A percentile compares a stretch with the other conserved stretches of the same genome.
Evolutionary conservation across 2,888 invertebrate species (phyloP).

Genomic region (Agrotis segetum): DNA sequence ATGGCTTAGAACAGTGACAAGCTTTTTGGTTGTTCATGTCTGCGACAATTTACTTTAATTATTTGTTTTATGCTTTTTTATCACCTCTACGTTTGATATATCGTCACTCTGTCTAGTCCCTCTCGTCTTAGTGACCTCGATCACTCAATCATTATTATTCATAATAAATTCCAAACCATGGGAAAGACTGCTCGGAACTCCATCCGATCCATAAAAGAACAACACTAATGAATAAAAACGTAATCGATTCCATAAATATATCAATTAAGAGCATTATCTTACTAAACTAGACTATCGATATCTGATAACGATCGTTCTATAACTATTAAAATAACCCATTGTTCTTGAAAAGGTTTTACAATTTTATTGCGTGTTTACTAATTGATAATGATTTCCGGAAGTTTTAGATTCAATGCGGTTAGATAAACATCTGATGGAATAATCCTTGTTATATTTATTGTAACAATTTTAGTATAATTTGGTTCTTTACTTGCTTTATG

Average conservation of each 20-base stretch:
- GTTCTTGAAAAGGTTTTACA: slow-evolving; percentile 53
- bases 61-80: no score
- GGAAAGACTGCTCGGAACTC: slow-evolving; percentile 35
- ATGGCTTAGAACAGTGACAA: background rate
- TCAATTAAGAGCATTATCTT: slow-evolving; percentile 41
- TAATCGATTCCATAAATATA: slow-evolving; percentile 49
- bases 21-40: background rate
- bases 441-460: slow-evolving; percentile 22
- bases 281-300: slow-evolving; percentile 46
- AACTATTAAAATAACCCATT: slow-evolving; percentile 44
- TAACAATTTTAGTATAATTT: background rate
- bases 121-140: background rate
- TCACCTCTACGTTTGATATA: no score
- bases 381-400: slow-evolving; percentile 48
- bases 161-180: slow-evolving; percentile 19
- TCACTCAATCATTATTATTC: background rate
- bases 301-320: slow-evolving; percentile 30
- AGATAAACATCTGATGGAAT: slow-evolving; percentile 47
- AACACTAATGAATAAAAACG: slow-evolving; percentile 37
- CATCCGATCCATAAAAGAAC: slow-evolving; percentile 33
- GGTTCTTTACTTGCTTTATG: background rate
- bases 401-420: slow-evolving; percentile 44
- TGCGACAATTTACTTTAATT: no score
- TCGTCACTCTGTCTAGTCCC: background rate
- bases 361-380: slow-evolving; percentile 46